Evolutionary conservation across 2,888 invertebrate species (phyloP).

Genomic region (Stenchaetothrips biformis): DNA sequence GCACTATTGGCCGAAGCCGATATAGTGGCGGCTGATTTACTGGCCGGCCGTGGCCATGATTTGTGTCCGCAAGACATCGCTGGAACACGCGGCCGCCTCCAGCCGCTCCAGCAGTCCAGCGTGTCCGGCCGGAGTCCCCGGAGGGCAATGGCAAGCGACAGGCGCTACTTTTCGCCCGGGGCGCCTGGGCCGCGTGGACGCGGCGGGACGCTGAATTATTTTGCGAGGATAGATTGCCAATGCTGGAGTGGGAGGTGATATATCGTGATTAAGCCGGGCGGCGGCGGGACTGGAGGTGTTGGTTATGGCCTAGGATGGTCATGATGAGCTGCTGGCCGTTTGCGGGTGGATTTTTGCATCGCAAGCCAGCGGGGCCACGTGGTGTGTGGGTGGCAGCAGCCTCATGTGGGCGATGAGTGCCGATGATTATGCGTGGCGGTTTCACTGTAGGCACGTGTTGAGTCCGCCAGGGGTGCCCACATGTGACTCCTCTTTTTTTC

Average conservation of each 20-base stretch:
- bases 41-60: too few relatives aligned
- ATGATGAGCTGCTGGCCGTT: too few relatives aligned
- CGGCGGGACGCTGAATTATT: not conserved
- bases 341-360: too few relatives aligned
- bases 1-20: not conserved
- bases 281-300: not conserved
- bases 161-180: not conserved
- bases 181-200: not conserved
- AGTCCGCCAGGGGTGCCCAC: not conserved
- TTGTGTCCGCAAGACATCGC: too few relatives aligned
- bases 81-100: too few relatives aligned
- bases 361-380: not conserved
- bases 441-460: not conserved
- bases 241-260: not conserved
- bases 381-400: not conserved
- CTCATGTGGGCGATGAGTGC: not conserved
- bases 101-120: too few relatives aligned
- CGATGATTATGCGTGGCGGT: not conserved
- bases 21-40: too few relatives aligned
- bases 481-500: not conserved
- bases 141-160: too few relatives aligned
- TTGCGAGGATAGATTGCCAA: not conserved
- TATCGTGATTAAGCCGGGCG: conserved; percentile 4
- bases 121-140: too few relatives aligned
- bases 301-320: too few relatives aligned